phyloP scores from a whole-genome alignment of 2,888 invertebrate species.

The Odontomyia ornata region DNA sequence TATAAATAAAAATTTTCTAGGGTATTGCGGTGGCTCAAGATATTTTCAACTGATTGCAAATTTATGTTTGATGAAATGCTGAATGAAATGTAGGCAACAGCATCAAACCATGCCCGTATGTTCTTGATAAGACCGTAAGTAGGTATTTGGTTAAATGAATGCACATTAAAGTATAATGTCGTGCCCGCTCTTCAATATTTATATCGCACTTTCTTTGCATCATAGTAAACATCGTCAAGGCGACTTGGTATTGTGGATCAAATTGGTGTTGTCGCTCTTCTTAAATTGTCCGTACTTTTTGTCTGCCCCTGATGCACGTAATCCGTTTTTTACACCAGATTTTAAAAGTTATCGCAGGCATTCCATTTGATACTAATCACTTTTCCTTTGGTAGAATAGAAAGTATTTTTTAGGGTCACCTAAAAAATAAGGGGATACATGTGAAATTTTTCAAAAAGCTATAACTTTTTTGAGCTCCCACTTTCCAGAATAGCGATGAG shows the following conservation, averaged over 20 bases:
- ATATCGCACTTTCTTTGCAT: conserved; percentile 18
- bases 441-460: too few relatives aligned
- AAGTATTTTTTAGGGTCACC: too few relatives aligned
- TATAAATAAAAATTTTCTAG: not conserved
- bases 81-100: not conserved
- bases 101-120: conserved; percentile 24
- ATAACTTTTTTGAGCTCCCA: too few relatives aligned
- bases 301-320: too few relatives aligned
- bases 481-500: too few relatives aligned
- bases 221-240: conserved; percentile 14
- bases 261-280: not conserved
- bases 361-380: too few relatives aligned
- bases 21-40: not conserved
- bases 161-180: not conserved
- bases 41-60: not conserved
- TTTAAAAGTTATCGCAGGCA: too few relatives aligned
- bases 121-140: conserved; percentile 26
- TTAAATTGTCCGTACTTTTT: too few relatives aligned
- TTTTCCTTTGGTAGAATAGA: too few relatives aligned
- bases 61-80: not conserved
- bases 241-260: not conserved
- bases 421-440: too few relatives aligned
- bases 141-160: not conserved
- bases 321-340: too few relatives aligned
- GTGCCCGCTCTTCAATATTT: conserved; percentile 8